These are phyloP conservation scores for Vesta saturnalis DNA, from an alignment of 2,888 invertebrate genomes.

Conservation along the genomic window DNA sequence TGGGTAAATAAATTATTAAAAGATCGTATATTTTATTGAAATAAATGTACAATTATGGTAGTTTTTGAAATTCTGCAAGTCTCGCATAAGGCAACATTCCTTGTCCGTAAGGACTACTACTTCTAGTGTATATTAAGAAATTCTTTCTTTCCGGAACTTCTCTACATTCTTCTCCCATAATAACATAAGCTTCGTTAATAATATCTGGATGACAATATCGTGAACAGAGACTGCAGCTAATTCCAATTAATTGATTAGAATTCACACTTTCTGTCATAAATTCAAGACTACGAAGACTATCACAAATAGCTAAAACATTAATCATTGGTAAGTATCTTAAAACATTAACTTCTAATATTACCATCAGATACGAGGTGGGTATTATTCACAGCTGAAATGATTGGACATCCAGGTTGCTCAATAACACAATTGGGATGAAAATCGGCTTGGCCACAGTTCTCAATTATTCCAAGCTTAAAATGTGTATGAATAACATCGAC, in stretches of 20 bases:
- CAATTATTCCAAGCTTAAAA: conserved; percentile 11
- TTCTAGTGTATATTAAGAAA: conserved; percentile 10
- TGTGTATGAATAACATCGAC: conserved; percentile 28
- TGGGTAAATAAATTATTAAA: too few relatives aligned
- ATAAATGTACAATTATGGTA: too few relatives aligned
- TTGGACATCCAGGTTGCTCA: conserved; percentile 12
- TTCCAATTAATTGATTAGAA: conserved; percentile 11
- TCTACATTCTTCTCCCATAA: conserved; percentile 22
- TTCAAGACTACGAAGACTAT: background rate
- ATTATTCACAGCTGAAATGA: background rate
- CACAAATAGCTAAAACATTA: background rate
- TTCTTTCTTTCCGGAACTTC: background rate
- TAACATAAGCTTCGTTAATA: conserved; percentile 10
- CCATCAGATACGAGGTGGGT: background rate
- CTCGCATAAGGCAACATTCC: background rate
- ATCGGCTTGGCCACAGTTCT: conserved; percentile 17
- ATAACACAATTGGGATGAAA: conserved; percentile 23
- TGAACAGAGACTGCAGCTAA: conserved; percentile 21
- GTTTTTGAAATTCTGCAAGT: too few relatives aligned
- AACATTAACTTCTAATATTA: background rate
- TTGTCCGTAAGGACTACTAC: conserved; percentile 16
- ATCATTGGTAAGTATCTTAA: too few relatives aligned
- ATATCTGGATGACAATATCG: conserved; percentile 16
- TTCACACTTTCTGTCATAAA: conserved; percentile 14
- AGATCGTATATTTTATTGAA: too few relatives aligned